These are phyloP conservation scores for Plecotus auritus DNA, from an alignment of 2,113 vertebrate genomes.

Conservation along the genomic window DNA sequence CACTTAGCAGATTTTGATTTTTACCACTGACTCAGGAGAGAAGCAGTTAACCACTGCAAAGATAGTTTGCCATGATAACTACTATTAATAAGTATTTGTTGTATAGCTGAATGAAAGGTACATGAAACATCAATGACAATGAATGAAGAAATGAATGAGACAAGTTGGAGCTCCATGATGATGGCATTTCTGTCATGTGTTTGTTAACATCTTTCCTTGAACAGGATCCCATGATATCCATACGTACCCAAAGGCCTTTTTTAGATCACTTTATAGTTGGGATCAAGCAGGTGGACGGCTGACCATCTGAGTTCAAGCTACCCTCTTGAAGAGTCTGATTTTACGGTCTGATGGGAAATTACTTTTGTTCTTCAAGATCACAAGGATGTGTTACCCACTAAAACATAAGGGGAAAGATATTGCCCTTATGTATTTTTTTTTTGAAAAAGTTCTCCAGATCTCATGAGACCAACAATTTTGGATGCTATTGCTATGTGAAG, in stretches of 20 bases:
- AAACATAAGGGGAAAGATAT: neutral
- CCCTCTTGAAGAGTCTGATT: neutral
- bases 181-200: neutral
- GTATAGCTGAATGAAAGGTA: neutral
- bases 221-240: neutral
- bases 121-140: neutral
- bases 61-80: neutral
- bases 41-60: neutral
- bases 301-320: neutral
- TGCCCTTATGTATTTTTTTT: neutral
- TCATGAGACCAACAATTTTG: neutral
- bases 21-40: neutral
- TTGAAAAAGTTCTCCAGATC: neutral
- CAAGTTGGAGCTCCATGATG: neutral
- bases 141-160: constrained; percentile 3
- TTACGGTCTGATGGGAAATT: neutral
- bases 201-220: neutral
- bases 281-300: neutral
- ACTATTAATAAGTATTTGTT: neutral
- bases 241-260: neutral
- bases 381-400: neutral
- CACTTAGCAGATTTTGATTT: neutral
- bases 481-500: neutral
- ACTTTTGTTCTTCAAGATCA: constrained; percentile 12
- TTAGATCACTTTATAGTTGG: neutral